These are phyloP conservation scores for Troides helena DNA, from an alignment of 2,888 invertebrate genomes.

Conservation along the genomic window DNA sequence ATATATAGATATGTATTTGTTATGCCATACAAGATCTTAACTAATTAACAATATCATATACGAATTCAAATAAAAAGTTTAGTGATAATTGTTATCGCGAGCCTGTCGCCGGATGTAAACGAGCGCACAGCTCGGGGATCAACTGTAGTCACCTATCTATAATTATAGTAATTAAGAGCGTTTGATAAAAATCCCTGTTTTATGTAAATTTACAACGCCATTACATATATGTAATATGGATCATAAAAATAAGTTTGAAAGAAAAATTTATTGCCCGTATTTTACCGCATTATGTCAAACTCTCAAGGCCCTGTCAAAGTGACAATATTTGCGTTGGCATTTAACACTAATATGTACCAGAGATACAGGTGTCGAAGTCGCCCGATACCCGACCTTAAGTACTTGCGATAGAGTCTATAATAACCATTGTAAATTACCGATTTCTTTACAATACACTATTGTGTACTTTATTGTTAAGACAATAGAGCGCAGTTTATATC, in stretches of 20 bases:
- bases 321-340: constrained; percentile 53
- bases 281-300: constrained; percentile 42
- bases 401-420: constrained; percentile 12
- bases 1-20: too few relatives aligned
- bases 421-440: not conserved
- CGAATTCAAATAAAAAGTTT: too few relatives aligned
- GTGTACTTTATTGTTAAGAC: constrained; percentile 29
- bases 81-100: too few relatives aligned
- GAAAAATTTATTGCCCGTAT: constrained; percentile 39
- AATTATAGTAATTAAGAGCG: constrained; percentile 28
- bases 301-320: constrained; percentile 49
- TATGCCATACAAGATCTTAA: too few relatives aligned
- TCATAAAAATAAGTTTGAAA: constrained; percentile 31
- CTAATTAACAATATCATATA: too few relatives aligned
- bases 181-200: constrained; percentile 26
- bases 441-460: constrained; percentile 21
- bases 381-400: constrained; percentile 31
- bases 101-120: too few relatives aligned
- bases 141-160: constrained; percentile 21
- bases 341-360: constrained; percentile 42
- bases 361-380: constrained; percentile 57
- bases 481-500: constrained; percentile 29
- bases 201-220: not conserved
- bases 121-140: constrained; percentile 7
- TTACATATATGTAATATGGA: constrained; percentile 30